Base-by-base conservation (phyloP, 2,113 vertebrate species). In the Saccopteryx leptura region DNA sequence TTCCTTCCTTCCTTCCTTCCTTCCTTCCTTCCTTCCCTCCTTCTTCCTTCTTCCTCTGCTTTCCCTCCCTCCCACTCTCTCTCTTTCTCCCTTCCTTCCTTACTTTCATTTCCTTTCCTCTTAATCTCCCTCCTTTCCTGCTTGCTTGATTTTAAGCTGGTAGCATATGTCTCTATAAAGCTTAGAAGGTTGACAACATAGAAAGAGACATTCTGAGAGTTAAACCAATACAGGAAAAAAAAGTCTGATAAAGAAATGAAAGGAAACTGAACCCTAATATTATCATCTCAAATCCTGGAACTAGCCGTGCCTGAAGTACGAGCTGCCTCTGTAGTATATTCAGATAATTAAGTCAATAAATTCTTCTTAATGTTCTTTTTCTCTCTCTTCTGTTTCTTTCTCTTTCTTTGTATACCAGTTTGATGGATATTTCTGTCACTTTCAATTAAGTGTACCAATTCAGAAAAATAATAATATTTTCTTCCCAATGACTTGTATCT, bases 381-480 rank as follows among this genome's bases (percentile, higher is more conserved):
- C 9, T 71, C 4, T 50, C 7, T 14, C 19, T 9, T 9, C 60
- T 28, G 13, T 6, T 10, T 58, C 23, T 21, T 23, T 48, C 9
- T 63, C 39, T 50, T 56, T 78, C 46, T 89, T 76, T 24, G n/a
- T 69, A 58, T 1, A 56, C 5, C 18, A 46, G 54, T 52, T 50
- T 33, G 15, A 26, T 19, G 5, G 54, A 4, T 15, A 3, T 89
- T 87, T 91, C n/a, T 78, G 19, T 86, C 14, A 66, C 11, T 86
- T 91, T 19, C 15, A 54, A 63, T 65, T 72, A 54, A 88, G 28
- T 93, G 60, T 23, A 72, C 21, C 39, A 65, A 81, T 94, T 92
- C 56, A 85, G 60, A 26, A 88, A 87, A 80, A 60, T 2, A 69
- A 14, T 15, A 87, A 46, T 33, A 21, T 26, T 78, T 71, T 56